phyloP scores from a whole-genome alignment of 23 tunicate genomes.

The Halocynthia roretzi region DNA sequence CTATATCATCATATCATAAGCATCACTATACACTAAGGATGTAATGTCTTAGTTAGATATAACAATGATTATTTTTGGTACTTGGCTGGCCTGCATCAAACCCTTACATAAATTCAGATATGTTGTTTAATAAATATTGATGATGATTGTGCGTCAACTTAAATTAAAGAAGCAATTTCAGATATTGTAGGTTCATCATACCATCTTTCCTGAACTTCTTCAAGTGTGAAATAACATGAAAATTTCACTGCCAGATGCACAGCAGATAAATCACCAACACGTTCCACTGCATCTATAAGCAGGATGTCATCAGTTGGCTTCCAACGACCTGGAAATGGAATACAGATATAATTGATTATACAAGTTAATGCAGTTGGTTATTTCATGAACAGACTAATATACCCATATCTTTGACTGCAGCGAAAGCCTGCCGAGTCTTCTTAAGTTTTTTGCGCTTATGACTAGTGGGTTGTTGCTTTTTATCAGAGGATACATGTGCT shows the following conservation, averaged over 20 bases:
- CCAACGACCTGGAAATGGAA: constrained; percentile 46
- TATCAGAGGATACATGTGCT: constrained; percentile 2
- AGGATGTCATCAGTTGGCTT: constrained; percentile 86
- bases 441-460: constrained; percentile 47
- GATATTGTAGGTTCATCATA: background rate
- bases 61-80: too few relatives aligned
- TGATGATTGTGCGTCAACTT: too few relatives aligned
- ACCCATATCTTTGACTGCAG: constrained; percentile 87
- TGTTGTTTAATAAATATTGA: too few relatives aligned
- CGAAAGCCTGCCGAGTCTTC: constrained; percentile 79
- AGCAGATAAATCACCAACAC: constrained; percentile 36
- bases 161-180: too few relatives aligned
- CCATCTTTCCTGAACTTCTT: constrained; percentile 89
- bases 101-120: too few relatives aligned
- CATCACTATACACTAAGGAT: too few relatives aligned
- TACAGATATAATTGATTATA: background rate
- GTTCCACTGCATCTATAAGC: constrained; percentile 71
- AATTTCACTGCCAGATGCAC: constrained; percentile 78
- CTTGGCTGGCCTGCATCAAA: too few relatives aligned
- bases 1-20: too few relatives aligned
- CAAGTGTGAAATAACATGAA: constrained; percentile 78
- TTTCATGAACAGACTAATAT: background rate
- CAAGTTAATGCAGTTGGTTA: background rate
- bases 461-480: background rate
- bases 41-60: too few relatives aligned